Evolutionary conservation across 2,888 invertebrate species (phyloP), one percentile per base, ranked within the genome.

Genomic region (Bedellia somnulentella): DNA sequence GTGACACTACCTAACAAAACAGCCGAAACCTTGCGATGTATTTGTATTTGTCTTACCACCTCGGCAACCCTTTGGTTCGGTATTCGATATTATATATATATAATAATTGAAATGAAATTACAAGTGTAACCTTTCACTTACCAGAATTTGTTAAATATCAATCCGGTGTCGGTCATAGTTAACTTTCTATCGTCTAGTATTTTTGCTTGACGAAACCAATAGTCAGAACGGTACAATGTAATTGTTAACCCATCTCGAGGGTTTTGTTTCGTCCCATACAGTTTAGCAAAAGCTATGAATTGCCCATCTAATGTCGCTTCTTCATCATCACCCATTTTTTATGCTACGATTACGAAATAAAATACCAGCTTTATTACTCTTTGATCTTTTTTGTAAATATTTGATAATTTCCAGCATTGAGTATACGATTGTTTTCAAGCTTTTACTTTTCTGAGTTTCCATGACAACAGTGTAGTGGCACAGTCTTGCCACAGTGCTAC

Each of bases 111-210:
- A 23, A 29, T 15, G n/a, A 12, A 23, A n/a, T 11, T 22, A 22
- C 9, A 23, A 22, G 3, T 24, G 15, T 9, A 15, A 15, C 21
- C 15, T 25, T 18, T 29, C 16, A 25, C 24, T 17, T 44, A 61
- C 60, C 49, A 40, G 35, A 39, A 56, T 37, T 54, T 62, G 39
- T 59, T 56, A 33, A 61, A 68, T 4, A 52, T 10, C n/a, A 56
- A 44, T 3, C 71, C 71, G 0, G 71, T 71, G 14, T 68, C 68
- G 0, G 62, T 61, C 70, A 68, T 71, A 2, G 62, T 67, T 1
- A 70, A 11, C 29, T 51, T 57, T 16, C 67, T 52, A 34, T 71
- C 71, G 2, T 71, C 64, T 1, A 73, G 35, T 0, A 73, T 14
- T 10, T 55, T 59, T 1, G 53, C 57, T 33, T 73, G 71, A 8